Evolutionary conservation across 2,797 vertebrate genomes (phyloP), one percentile per base, ranked within the genome.

Genomic region (Zonotrichia albicollis): DNA sequence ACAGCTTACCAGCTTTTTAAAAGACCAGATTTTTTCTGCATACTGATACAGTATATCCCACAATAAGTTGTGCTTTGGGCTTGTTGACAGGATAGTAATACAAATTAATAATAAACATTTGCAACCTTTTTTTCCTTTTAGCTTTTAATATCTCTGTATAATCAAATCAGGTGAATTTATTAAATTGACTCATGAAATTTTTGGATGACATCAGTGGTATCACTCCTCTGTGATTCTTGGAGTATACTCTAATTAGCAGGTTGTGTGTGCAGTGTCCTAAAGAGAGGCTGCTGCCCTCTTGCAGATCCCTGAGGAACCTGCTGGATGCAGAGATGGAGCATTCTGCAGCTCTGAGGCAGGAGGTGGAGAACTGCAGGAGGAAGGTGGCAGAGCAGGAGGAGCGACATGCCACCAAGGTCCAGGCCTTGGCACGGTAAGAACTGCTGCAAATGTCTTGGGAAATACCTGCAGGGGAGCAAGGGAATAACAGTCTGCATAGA

Each of bases 321-420:
- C 97, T 99, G 74, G 99, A 99, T 6, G 98, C 98, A 14, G 99
- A 99, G 98, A 99, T 99, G 99, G 99, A 99, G 87, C 99, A 99
- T 95, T 99, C 99, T 2, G 98, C 99, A 3, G 98, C 96, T 0
- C 98, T 99, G 61, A 98, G 99, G 93, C 99, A 99, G 93, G 99
- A 99, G 91, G 96, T 98, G 1, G 99, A 99, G 85, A 90, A 95
- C 95, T 97, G 99, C 97, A 99, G 98, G 80, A 98, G 96, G 98
- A 99, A 98, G 89, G 96, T 97, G 93, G 97, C 98, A 1, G 99
- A 99, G 70, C 98, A 99, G 94, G 99, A 99, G 88, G 99, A 99
- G 89, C 97, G 99, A 91, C 99, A 99, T 26, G 84, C 97, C 7
- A 98, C 88, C 1, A 99, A 99, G 97, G 98, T 99, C 84, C 99